Evolutionary conservation across 2,797 vertebrate species (phyloP), one percentile per base, ranked within the genome.

Genomic region (Chloroceryle amazona): DNA sequence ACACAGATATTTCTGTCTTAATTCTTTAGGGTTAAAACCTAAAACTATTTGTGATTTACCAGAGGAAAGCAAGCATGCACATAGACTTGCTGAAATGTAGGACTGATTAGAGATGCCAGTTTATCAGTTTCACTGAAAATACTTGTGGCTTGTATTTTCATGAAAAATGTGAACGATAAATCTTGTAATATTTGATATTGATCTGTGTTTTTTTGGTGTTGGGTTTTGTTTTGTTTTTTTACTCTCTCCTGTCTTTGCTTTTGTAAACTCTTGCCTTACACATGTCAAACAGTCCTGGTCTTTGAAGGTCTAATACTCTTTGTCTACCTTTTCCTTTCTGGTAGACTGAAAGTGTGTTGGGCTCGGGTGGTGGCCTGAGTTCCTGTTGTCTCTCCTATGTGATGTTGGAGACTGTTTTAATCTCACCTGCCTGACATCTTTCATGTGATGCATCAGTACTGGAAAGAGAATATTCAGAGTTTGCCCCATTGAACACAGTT

Each of bases 71-170:
- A 79, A 84, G 13, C 1, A 1, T 82, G 13, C 11, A 11, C 4
- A 29, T 66, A 41, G 5, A 67, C 20, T 62, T 92, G 42, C 29
- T 92, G 78, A n/a, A n/a, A n/a, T n/a, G n/a, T n/a, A 89, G 78
- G 37, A 20, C 35, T 60, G 29, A 39, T 49, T 67, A 75, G 33
- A 80, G 23, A 52, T 37, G 17, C 11, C 23, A 33, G 2, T 54
- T 84, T 87, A 52, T 52, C 10, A 54, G 31, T 63, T 54, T 68
- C 9, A 35, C 49, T 84, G 70, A 33, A 88, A 72, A 61, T 61
- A 60, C 6, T 42, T 26, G 10, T 51, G 62, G 11, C 47, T 74
- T 86, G 11, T 80, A n/a, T 90, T 83, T 68, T 71, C 5, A 37
- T 29, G 12, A 79, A 70, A 65, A 60, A 29, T 13, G 5, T 39